phyloP scores from a whole-genome alignment of 2,888 invertebrate genomes.

The Vanessa cardui region DNA sequence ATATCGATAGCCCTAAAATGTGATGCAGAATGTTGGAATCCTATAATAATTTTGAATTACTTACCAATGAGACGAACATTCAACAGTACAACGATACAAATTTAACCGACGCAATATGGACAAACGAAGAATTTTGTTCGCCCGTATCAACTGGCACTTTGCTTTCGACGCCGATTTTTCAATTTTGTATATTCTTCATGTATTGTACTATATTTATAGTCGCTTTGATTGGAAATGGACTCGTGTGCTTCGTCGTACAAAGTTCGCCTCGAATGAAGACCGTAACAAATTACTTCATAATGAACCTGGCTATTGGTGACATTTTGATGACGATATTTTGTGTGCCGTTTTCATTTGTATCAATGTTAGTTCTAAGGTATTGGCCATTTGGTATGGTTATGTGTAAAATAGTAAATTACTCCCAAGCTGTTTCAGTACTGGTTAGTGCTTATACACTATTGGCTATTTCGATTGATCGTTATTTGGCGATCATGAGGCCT shows the following conservation, averaged over 20 bases:
- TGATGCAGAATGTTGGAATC: slow-evolving; percentile 58
- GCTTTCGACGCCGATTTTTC: slow-evolving; percentile 80
- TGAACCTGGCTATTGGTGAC: slow-evolving; percentile 94
- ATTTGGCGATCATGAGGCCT: slow-evolving; percentile 95
- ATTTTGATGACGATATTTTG: slow-evolving; percentile 95
- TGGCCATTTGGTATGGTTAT: slow-evolving; percentile 94
- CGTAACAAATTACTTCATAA: slow-evolving; percentile 96
- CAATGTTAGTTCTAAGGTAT: slow-evolving; percentile 89
- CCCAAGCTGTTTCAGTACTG: slow-evolving; percentile 90
- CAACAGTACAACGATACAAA: slow-evolving; percentile 41
- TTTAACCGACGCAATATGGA: slow-evolving; percentile 54
- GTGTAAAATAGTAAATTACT: slow-evolving; percentile 92
- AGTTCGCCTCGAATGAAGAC: slow-evolving; percentile 93
- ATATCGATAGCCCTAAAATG: slow-evolving; percentile 25
- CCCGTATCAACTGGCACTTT: slow-evolving; percentile 55
- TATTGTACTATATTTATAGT: slow-evolving; percentile 88
- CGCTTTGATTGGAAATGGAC: slow-evolving; percentile 88
- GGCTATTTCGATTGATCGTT: slow-evolving; percentile 95
- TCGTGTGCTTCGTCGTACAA: slow-evolving; percentile 93
- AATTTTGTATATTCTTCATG: slow-evolving; percentile 85
- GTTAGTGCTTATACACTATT: slow-evolving; percentile 95
- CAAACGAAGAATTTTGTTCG: slow-evolving; percentile 53
- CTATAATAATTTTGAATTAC: slow-evolving; percentile 48
- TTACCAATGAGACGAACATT: slow-evolving; percentile 43
- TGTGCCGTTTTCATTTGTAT: slow-evolving; percentile 94